Evolutionary conservation across 2,113 vertebrate genomes (phyloP).

Genomic region (Atlantisia rogersi): DNA sequence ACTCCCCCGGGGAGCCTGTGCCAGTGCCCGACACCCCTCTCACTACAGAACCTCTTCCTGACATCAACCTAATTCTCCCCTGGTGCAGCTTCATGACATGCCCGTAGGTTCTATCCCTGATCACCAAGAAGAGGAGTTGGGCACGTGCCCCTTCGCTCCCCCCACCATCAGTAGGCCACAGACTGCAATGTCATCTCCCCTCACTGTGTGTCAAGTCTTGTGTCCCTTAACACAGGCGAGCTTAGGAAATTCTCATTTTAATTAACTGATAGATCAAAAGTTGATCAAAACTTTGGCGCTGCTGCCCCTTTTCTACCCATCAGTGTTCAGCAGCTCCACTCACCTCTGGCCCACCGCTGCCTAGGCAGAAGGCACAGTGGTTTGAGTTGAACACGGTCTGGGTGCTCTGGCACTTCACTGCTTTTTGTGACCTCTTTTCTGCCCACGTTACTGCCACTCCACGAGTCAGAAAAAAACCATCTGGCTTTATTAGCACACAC

Average conservation of each 20-base stretch:
- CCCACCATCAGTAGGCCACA: too few relatives aligned
- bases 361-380: not conserved
- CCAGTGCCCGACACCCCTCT: too few relatives aligned
- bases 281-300: not conserved
- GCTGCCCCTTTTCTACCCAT: fast-evolving
- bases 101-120: too few relatives aligned
- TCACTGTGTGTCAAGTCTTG: fast-evolving
- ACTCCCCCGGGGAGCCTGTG: too few relatives aligned
- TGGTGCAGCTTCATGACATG: too few relatives aligned
- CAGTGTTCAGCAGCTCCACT: not conserved
- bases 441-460: not conserved
- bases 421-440: not conserved
- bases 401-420: not conserved
- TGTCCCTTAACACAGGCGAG: not conserved
- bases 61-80: too few relatives aligned
- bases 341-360: not conserved
- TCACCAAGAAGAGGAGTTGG: too few relatives aligned
- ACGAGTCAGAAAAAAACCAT: not conserved
- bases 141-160: too few relatives aligned
- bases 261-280: not conserved
- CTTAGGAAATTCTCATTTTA: not conserved
- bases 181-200: too few relatives aligned
- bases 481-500: fast-evolving
- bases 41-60: too few relatives aligned
- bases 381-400: not conserved